These are phyloP conservation scores for Oxystoma pomonae DNA, from an alignment of 2,888 invertebrate species.

Conservation along the genomic window DNA sequence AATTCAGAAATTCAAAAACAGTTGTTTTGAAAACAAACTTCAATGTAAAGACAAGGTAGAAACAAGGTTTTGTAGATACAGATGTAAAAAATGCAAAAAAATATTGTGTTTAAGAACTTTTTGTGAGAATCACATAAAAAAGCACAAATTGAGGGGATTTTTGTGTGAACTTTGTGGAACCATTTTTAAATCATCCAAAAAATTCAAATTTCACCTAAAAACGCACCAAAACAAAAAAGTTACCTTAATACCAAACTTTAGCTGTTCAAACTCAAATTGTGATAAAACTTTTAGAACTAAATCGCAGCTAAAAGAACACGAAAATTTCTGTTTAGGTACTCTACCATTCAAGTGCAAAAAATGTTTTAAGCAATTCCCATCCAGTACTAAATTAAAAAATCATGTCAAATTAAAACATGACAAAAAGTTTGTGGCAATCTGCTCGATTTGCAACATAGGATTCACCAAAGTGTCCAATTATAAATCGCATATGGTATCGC, in stretches of 20 bases:
- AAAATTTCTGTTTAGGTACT: slow-evolving; percentile 41
- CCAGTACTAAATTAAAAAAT: slow-evolving; percentile 42
- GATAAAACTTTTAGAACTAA: slow-evolving; percentile 39
- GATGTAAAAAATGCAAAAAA: slow-evolving; percentile 41
- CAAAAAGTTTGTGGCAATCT: slow-evolving; percentile 44
- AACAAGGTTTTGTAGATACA: slow-evolving; percentile 27
- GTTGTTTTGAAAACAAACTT: slow-evolving; percentile 30
- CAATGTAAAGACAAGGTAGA: slow-evolving; percentile 10
- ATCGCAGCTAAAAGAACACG: slow-evolving; percentile 41
- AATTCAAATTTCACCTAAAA: slow-evolving; percentile 24
- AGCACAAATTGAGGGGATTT: slow-evolving; percentile 36
- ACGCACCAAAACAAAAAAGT: slow-evolving; percentile 4
- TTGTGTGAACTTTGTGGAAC: slow-evolving; percentile 43
- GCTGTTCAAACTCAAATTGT: slow-evolving; percentile 40
- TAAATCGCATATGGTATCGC: slow-evolving; percentile 44
- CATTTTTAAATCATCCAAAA: slow-evolving; percentile 27
- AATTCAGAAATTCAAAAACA: slow-evolving; percentile 37
- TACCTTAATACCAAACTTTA: slow-evolving; percentile 29
- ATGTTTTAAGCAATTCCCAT: slow-evolving; percentile 40
- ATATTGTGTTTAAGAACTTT: slow-evolving; percentile 35
- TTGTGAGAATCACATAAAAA: slow-evolving; percentile 36
- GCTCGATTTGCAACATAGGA: slow-evolving; percentile 45
- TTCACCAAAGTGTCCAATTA: slow-evolving; percentile 45
- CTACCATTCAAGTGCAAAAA: slow-evolving; percentile 40
- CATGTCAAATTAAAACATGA: slow-evolving; percentile 44